Evolutionary conservation across 2,888 invertebrate species (phyloP).

Genomic region (Sussaba pulchella): DNA sequence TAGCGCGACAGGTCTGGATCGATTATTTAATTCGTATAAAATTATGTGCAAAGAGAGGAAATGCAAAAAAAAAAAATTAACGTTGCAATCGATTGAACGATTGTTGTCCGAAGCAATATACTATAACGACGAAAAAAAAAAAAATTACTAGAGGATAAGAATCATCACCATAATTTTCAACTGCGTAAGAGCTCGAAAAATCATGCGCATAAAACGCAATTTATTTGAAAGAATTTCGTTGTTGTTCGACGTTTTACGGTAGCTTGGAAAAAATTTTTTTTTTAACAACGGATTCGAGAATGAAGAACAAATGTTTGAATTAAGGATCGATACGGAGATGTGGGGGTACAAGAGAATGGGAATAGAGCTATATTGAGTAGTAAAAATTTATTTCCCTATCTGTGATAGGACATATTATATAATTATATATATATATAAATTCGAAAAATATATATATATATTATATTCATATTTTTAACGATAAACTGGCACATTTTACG

Average conservation of each 20-base stretch:
- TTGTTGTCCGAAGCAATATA: constrained; percentile 54
- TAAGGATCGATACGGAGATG: constrained; percentile 16
- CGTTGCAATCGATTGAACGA: constrained; percentile 29
- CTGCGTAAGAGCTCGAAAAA: background rate
- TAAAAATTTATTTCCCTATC: constrained; percentile 62
- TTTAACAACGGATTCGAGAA: constrained; percentile 9
- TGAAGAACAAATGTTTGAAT: constrained; percentile 12
- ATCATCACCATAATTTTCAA: background rate
- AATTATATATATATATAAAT: constrained; percentile 34
- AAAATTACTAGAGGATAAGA: constrained; percentile 20
- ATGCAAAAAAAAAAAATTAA: constrained; percentile 2
- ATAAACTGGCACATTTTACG: constrained; percentile 50
- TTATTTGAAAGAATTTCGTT: constrained; percentile 16
- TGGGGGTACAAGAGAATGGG: constrained; percentile 41
- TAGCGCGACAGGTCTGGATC: constrained; percentile 40
- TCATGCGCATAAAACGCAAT: constrained; percentile 24
- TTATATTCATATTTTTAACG: constrained; percentile 55
- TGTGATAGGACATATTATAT: constrained; percentile 59
- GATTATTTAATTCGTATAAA: constrained; percentile 55
- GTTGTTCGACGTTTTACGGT: background rate
- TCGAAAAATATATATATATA: constrained; percentile 39
- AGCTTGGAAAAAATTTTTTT: background rate
- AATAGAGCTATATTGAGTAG: constrained; percentile 49
- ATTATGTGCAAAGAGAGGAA: constrained; percentile 8
- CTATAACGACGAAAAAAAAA: constrained; percentile 28